Base-by-base conservation (phyloP, 2,888 invertebrate species). In the Microctonus hyperodae region DNA sequence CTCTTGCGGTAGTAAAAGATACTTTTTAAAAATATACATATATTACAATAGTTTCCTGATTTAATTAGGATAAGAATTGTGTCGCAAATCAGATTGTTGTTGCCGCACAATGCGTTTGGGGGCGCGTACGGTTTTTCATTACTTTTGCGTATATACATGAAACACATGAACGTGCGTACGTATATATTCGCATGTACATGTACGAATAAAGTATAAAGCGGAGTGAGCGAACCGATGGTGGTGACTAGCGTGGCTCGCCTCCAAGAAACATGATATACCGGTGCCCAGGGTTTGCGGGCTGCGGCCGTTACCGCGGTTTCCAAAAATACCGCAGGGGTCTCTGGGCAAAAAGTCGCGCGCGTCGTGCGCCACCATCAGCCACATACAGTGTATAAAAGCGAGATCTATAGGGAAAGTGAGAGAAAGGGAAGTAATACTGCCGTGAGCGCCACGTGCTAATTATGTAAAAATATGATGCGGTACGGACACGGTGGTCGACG, bases 391-490 rank as follows among this genome's bases (percentile, higher is more conserved):
- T 16, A 44, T 7, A 16, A 44, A 31, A 51, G 51, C 13, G 55
- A 53, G 55, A 7, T 48, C n/a, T n/a, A n/a, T n/a, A 23, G 20
- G 22, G 31, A 40, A 44, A 16, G 59, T 35, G 57, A 56, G 63
- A 57, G 23, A 64, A 57, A 64, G 70, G 72, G 74, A 77, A 75
- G 74, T 78, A 79, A 81, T 75, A 76, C 73, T 64, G 50, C 51
- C 74, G 73, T 73, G 75, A 78, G 78, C 78, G 79, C 80, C 81
- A 78, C 80, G 81, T 81, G 82, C 81, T 83, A 83, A 83, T 83
- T 83, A 83, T 82, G 81, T 78, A 83, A 83, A 83, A 83, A 83
- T 83, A 82, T 78, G 81, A 81, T 79, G 80, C 75, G 79, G 81
- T 82, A 75, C 76, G 74, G 78, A 75, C 75, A 78, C 71, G 77